These are phyloP conservation scores for Drosophila rubida DNA, from an alignment of 2,888 invertebrate species.

Conservation along the genomic window DNA sequence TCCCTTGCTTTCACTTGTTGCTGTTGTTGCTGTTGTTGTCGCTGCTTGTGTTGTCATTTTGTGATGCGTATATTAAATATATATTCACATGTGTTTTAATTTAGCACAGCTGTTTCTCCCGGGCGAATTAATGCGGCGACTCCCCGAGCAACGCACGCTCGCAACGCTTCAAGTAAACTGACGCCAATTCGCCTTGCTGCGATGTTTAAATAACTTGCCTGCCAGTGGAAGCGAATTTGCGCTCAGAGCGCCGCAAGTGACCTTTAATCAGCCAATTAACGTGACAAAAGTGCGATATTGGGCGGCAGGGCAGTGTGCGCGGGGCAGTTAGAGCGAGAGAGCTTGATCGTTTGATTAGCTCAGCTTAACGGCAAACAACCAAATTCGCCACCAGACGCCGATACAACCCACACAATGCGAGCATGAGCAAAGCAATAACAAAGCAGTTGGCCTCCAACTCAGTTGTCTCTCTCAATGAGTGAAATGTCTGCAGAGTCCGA, in stretches of 20 bases:
- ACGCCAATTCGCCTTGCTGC: constrained; percentile 34
- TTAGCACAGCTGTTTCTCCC: neutral
- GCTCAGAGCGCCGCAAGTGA: constrained; percentile 31
- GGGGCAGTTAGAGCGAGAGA: neutral
- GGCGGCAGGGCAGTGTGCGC: neutral
- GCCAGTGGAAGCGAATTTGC: neutral
- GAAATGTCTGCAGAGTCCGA: neutral
- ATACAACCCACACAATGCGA: neutral
- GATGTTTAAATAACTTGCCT: constrained; percentile 48
- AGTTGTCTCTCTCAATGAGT: neutral
- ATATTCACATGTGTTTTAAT: constrained; percentile 12
- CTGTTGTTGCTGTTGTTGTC: constrained; percentile 11
- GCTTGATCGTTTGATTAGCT: neutral
- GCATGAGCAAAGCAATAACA: neutral
- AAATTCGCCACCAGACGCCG: neutral
- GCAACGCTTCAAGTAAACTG: constrained; percentile 54
- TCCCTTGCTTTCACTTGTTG: neutral
- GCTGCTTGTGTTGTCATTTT: neutral
- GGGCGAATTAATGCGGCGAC: neutral
- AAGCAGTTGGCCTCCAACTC: neutral
- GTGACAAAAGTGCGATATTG: neutral
- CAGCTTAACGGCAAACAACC: neutral
- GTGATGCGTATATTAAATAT: constrained; percentile 13
- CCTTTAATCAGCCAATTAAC: constrained; percentile 49
- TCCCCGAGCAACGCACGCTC: constrained; percentile 27